Percentiles rank a stretch among this genome's conserved stretches.
phyloP scores from a whole-genome alignment of 2,797 vertebrate genomes.

The Sternarchorhynchus goeldii region DNA sequence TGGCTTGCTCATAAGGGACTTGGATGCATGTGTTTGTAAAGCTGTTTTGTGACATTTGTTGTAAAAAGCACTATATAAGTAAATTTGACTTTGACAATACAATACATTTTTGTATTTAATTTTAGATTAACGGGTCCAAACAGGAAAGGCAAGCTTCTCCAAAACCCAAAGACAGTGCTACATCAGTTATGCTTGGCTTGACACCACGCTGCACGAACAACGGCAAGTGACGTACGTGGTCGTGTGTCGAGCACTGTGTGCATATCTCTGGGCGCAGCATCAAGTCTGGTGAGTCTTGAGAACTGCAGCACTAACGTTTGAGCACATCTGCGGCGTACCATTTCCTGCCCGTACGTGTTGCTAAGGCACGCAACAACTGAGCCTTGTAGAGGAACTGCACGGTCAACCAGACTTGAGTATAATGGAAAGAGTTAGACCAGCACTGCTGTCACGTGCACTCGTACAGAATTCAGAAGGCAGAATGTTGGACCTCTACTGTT shows the following conservation, averaged over 20 bases:
- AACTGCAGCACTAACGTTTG: conserved; percentile 32
- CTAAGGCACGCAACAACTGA: conserved; percentile 14
- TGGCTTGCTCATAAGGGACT: no score
- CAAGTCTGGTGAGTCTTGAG: conserved; percentile 29
- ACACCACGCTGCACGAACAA: background rate
- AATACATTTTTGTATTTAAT: conserved; percentile 61
- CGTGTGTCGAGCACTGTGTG: conserved; percentile 2
- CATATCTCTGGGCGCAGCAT: background rate
- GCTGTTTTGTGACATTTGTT: no score
- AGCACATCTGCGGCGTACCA: conserved; percentile 48
- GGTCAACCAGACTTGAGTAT: conserved; percentile 33
- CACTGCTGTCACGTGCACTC: conserved; percentile 1
- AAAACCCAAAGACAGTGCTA: conserved; percentile 59
- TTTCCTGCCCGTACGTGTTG: conserved; percentile 41
- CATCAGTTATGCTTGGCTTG: conserved; percentile 4
- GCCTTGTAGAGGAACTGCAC: conserved; percentile 36
- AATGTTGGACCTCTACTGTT: background rate
- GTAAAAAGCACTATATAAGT: no score
- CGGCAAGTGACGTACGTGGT: background rate
- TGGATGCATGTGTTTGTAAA: no score
- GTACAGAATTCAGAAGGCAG: background rate
- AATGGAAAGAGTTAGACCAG: conserved; percentile 32
- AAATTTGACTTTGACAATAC: conserved; percentile 54
- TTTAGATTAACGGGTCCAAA: conserved; percentile 32
- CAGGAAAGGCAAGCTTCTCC: conserved; percentile 49